Base-by-base conservation (phyloP, 2,113 vertebrate species). In the Platichthys flesus region DNA sequence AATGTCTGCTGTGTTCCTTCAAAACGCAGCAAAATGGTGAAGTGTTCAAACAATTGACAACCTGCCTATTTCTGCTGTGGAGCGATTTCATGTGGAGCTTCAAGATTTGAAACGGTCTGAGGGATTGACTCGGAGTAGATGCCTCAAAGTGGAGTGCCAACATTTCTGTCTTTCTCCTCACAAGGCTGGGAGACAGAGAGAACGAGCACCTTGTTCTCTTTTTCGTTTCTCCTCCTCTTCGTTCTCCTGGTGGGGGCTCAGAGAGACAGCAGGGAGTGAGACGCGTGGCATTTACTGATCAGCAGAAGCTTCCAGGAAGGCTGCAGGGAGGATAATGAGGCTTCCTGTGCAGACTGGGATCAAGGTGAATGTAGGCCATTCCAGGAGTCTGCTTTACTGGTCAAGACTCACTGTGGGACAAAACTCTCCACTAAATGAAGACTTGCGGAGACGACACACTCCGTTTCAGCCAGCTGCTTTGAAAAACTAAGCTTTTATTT, bases 221-320 rank as follows among this genome's bases (percentile, higher is more conserved):
- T 31, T 31, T 31, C 31, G 6, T 31, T 31, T 31, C 31, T 31
- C 31, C 31, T 68, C 3, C 14, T 57, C 57, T 47, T 58, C 37
- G 9, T 15, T 74, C 76, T 78, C 61, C 68, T 56, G 56, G 64
- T 15, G 79, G 64, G 76, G 64, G 69, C 82, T 77, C 71, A 49
- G 58, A 45, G 58, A 68, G 65, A 63, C 90, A 79, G 89, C 70
- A 9, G 79, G 85, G 74, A 67, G 76, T 23, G 66, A 81, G 72
- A 81, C 78, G 84, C 68, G 73, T 88, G 89, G 86, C 85, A 90
- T 92, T 92, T 92, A 88, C 87, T 40, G 69, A 91, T 83, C 84
- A 78, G 89, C 72, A 66, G 82, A 73, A 24, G 64, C 85, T 76
- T 85, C 70, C 84, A 76, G 87, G 76, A 71, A 67, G 84, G 76